Evolutionary conservation across 92 coral and sea anemone genomes (phyloP), one percentile per base, ranked within the genome.

Genomic region (Palythoa grandis): DNA sequence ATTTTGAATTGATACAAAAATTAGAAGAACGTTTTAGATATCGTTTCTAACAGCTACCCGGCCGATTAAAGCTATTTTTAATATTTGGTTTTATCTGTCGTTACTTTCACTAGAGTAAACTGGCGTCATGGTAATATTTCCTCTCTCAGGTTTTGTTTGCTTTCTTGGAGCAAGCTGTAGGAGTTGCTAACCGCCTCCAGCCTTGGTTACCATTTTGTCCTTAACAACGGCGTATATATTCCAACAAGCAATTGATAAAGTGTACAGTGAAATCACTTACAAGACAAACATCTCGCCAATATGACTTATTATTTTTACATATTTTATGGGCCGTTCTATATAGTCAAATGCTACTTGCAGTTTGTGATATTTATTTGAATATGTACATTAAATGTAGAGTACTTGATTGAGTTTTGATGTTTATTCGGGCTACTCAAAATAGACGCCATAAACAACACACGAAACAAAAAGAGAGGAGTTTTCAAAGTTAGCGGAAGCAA

Each of bases 381-480:
- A 57, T 57, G 63, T 57, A 4, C 63, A 57, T 57, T 8, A 58
- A 15, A 15, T 5, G 22, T 43, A 43, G 65, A 3, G 65, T 58
- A 12, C 1, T 11, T 19, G 20, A 58, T 14, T 15, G 10, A 14
- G 65, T 58, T 19, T 58, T 58, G 6, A 15, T 14, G 29, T 9
- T 23, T 11, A 9, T n/a, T 6, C 12, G 70, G 29, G 67, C 37
- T 80, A 96, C 86, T 96, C 98, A 87, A 70, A 94, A 48, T 94
- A 96, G n/a, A 91, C 71, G 9, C 91, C 96, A 72, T 91, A 96
- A 60, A 96, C 94, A 13, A 95, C 95, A n/a, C 96, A 98, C 37
- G 93, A 87, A 11, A 93, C 98, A 84, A 85, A 91, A 2, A 96
- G 86, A 35, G 88, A 70, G 6, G 90, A 58, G 57, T 91, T 94